Evolutionary conservation across 30 jellyfish, hydroid and myxozoan species (phyloP).

Genomic region (Pelagia noctiluca): DNA sequence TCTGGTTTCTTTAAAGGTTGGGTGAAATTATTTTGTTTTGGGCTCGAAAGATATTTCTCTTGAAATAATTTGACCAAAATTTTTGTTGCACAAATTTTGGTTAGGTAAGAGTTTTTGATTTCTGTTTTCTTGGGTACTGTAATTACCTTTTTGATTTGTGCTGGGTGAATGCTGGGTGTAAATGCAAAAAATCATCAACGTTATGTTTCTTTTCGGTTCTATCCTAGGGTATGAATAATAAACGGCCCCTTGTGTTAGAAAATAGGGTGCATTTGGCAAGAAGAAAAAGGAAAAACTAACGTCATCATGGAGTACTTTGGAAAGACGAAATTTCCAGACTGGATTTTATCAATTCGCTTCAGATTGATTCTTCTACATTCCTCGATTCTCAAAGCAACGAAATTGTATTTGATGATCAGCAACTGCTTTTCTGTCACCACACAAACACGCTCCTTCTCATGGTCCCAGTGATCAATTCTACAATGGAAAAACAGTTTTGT

Average conservation of each 20-base stretch:
- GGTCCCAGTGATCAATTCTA: conserved; percentile 95
- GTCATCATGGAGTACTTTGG: conserved; percentile 76
- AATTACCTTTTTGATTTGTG: too few relatives aligned
- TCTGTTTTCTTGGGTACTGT: too few relatives aligned
- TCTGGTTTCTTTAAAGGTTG: too few relatives aligned
- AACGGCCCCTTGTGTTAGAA: not conserved
- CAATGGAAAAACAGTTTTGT: not conserved
- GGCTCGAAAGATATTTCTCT: too few relatives aligned
- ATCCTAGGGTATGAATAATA: not conserved
- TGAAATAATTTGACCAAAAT: too few relatives aligned
- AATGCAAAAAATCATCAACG: not conserved
- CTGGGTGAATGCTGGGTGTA: too few relatives aligned
- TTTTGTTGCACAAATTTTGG: too few relatives aligned
- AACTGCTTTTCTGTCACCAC: conserved; percentile 74
- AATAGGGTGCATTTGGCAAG: not conserved
- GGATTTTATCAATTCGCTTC: conserved; percentile 70
- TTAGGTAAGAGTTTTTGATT: too few relatives aligned
- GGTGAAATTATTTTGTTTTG: too few relatives aligned
- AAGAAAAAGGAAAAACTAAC: conserved; percentile 52
- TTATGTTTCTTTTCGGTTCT: not conserved
- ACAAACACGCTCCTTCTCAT: conserved; percentile 85
- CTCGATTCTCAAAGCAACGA: conserved; percentile 80
- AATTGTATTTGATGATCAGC: conserved; percentile 75
- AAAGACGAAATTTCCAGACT: conserved; percentile 77
- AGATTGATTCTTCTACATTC: conserved; percentile 65